Evolutionary conservation across 2,797 vertebrate species (phyloP).

Genomic region (Paratrypauchen microcephalus): DNA sequence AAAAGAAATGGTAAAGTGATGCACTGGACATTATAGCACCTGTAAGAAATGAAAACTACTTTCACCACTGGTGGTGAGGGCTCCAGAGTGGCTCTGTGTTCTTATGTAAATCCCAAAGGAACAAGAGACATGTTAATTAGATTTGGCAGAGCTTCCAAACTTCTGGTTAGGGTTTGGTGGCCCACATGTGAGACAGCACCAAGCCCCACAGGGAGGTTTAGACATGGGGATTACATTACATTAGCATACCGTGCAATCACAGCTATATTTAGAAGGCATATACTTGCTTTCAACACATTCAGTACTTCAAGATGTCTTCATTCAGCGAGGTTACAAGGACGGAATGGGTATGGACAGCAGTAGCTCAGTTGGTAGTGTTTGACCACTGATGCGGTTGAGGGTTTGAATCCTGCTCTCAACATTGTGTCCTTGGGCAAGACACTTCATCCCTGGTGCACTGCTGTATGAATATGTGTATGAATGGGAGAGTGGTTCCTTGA

Average conservation of each 20-base stretch:
- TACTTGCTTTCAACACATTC: background rate
- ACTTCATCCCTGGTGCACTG: too few species aligned
- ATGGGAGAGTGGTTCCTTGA: too few species aligned
- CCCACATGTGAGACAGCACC: conserved; percentile 5
- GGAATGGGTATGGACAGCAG: too few species aligned
- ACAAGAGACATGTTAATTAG: conserved; percentile 34
- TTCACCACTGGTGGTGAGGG: conserved; percentile 36
- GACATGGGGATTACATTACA: conserved; percentile 9
- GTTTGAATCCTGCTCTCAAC: too few species aligned
- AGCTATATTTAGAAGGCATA: background rate
- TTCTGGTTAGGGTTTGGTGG: conserved; percentile 8
- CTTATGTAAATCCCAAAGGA: conserved; percentile 21
- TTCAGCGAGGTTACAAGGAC: too few species aligned
- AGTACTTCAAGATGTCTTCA: background rate
- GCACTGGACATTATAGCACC: too few species aligned
- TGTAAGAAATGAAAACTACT: too few species aligned
- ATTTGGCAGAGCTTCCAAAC: conserved; percentile 37
- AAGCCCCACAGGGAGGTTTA: background rate
- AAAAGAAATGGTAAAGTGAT: too few species aligned
- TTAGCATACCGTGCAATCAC: background rate
- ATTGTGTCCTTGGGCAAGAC: too few species aligned
- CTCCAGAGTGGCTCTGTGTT: conserved; percentile 23
- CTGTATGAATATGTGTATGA: too few species aligned
- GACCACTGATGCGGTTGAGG: too few species aligned
- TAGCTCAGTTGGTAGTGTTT: too few species aligned